A percentile compares a stretch with the other conserved stretches of the same genome.
Conservation (phyloP, 2,888 invertebrate species). For the Ornithoptera alexandrae region DNA sequence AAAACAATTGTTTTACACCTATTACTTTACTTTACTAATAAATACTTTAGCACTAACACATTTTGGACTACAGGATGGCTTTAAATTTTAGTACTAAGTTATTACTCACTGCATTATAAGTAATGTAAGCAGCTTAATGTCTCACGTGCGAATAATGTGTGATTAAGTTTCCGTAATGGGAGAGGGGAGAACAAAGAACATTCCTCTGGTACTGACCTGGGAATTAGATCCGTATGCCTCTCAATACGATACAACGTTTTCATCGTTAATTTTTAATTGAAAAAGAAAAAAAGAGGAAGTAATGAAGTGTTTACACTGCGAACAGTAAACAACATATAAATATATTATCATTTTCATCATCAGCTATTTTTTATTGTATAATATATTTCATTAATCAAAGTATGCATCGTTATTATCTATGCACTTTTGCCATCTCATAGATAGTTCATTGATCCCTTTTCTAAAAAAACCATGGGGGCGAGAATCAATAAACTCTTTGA, state of each 20-base stretch:
- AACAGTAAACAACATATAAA: neutral
- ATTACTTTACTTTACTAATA: too few species aligned
- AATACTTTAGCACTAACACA: too few species aligned
- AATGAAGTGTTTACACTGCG: neutral
- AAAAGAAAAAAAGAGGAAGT: neutral
- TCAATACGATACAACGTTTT: neutral
- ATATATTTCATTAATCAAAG: too few species aligned
- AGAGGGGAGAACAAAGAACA: conserved; percentile 37
- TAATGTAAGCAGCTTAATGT: conserved; percentile 3
- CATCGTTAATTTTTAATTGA: neutral
- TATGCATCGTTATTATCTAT: too few species aligned
- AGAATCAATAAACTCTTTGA: too few species aligned
- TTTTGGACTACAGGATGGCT: neutral
- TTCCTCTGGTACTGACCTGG: conserved; percentile 22
- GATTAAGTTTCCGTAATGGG: conserved; percentile 41
- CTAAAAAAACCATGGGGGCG: too few species aligned
- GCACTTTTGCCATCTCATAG: too few species aligned
- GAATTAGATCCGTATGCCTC: conserved; percentile 2
- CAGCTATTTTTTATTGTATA: too few species aligned
- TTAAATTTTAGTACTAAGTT: neutral
- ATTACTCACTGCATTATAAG: conserved; percentile 6
- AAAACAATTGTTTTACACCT: too few species aligned
- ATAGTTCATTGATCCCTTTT: too few species aligned
- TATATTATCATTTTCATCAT: too few species aligned
- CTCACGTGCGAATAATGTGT: conserved; percentile 14